These are phyloP conservation scores for Selenia dentaria DNA, from an alignment of 2,888 invertebrate species.

Conservation along the genomic window DNA sequence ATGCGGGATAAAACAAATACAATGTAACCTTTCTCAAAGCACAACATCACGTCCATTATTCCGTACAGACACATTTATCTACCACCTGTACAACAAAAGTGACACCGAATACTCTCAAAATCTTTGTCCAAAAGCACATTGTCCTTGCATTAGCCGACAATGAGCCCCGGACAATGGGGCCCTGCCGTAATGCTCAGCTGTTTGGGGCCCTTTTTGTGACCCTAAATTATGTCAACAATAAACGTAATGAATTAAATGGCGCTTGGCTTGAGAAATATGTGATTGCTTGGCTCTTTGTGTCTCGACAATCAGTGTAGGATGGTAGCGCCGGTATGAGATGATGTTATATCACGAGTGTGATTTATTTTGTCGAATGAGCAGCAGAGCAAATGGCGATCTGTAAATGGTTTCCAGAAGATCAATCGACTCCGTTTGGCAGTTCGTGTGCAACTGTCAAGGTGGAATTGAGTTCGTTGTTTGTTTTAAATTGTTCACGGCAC, in stretches of 20 bases:
- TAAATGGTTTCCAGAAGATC: background rate
- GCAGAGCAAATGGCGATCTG: background rate
- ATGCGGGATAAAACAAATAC: too few relatives aligned
- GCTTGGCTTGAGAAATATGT: conserved; percentile 18
- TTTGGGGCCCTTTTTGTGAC: conserved; percentile 17
- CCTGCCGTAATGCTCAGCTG: conserved; percentile 19
- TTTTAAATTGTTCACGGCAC: background rate
- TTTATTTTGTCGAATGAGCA: background rate
- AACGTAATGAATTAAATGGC: conserved; percentile 28
- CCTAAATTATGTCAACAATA: conserved; percentile 24
- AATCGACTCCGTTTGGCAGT: background rate
- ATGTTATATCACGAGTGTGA: background rate
- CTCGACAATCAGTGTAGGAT: conserved; percentile 3
- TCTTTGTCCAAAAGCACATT: conserved; percentile 21
- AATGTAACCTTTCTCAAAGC: background rate
- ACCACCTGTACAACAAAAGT: conserved; percentile 18
- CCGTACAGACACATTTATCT: conserved; percentile 1
- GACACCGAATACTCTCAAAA: conserved; percentile 14
- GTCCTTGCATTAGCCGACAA: conserved; percentile 25
- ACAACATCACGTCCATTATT: too few relatives aligned
- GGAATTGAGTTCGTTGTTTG: background rate
- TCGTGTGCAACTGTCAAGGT: background rate
- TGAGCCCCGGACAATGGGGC: conserved; percentile 14
- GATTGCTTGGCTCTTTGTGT: conserved; percentile 17
- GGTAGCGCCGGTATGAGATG: background rate